Conservation (phyloP, 2,888 invertebrate genomes). For the Malthinus flaveolus region DNA sequence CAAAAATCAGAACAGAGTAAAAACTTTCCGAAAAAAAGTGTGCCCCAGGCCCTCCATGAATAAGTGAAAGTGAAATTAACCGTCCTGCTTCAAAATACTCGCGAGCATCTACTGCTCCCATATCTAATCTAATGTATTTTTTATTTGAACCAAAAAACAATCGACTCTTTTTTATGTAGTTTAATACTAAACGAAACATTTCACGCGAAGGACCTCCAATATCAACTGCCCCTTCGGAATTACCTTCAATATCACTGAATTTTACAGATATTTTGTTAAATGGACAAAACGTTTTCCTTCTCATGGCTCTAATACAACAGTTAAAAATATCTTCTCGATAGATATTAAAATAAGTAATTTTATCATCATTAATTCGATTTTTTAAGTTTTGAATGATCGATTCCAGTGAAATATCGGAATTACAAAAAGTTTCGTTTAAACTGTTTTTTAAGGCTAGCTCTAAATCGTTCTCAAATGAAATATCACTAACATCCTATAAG, state of each 20-base stretch:
- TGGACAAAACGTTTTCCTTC: slow-evolving; percentile 1
- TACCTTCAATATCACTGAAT: slow-evolving; percentile 10
- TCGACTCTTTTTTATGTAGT: slow-evolving; percentile 18
- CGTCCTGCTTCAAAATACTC: slow-evolving; percentile 29
- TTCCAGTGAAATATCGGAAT: no score
- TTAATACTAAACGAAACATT: slow-evolving; percentile 29
- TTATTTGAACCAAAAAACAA: slow-evolving; percentile 19
- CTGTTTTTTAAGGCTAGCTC: no score
- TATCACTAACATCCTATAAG: no score
- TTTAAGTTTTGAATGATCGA: no score
- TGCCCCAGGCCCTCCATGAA: slow-evolving; percentile 30
- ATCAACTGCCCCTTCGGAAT: slow-evolving; percentile 33
- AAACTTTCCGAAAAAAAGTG: slow-evolving; percentile 29
- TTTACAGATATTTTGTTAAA: slow-evolving; percentile 6
- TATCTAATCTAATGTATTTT: slow-evolving; percentile 27
- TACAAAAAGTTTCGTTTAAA: no score
- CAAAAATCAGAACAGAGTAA: slow-evolving; percentile 18
- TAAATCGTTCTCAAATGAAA: no score
- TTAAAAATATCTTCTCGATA: neutral
- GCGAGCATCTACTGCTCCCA: slow-evolving; percentile 10
- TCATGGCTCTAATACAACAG: slow-evolving; percentile 4
- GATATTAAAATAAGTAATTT: slow-evolving; percentile 4
- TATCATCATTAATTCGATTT: neutral
- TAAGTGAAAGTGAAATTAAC: slow-evolving; percentile 28
- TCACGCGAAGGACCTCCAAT: slow-evolving; percentile 32